Evolutionary conservation across 2,888 invertebrate species (phyloP), one percentile per base, ranked within the genome.

Genomic region (Tribolium freemani): DNA sequence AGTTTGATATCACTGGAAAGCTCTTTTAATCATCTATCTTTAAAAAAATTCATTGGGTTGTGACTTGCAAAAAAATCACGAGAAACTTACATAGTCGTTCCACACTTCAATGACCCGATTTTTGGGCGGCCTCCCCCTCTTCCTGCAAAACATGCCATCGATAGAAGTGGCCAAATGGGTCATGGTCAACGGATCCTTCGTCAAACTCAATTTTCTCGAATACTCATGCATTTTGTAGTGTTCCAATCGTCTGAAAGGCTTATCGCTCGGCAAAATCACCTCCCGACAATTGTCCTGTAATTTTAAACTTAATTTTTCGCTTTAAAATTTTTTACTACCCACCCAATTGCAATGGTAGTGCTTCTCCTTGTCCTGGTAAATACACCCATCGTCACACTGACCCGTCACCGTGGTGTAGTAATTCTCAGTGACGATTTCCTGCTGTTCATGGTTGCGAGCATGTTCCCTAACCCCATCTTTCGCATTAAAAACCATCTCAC

Each of bases 101-200:
- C 95, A 96, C 74, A 96, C 95, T 90, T 96, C 96, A 46, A 96
- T 96, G 9, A 96, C 93, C 0, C 96, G 91, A 85, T 98, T 98
- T 88, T 98, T 98, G 9, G 98, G 98, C n/a, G 98, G 98, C 73
- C 98, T 90, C 51, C 98, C 98, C 30, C 98, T 90, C 82, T 97
- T 96, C 72, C 97, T 90, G 85, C 96, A 93, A 84, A 96, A 96
- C 91, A 97, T 95, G 63, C 96, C 96, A 85, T 97, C 96, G 78
- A 96, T 90, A 38, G 94, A 93, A 74, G 93, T 94, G 3, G 92
- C 90, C 30, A 90, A 80, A 78, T 90, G 90, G 0, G 89, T 89
- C 83, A 89, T 86, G 1, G 89, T 89, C 61, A 87, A 75, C 0
- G 87, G 87, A 74, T 87, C 87, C 77, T 87, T 87, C 30, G 87